These are phyloP conservation scores for Drosophila pseudotalamancana DNA, from an alignment of 2,888 invertebrate species.

Conservation along the genomic window DNA sequence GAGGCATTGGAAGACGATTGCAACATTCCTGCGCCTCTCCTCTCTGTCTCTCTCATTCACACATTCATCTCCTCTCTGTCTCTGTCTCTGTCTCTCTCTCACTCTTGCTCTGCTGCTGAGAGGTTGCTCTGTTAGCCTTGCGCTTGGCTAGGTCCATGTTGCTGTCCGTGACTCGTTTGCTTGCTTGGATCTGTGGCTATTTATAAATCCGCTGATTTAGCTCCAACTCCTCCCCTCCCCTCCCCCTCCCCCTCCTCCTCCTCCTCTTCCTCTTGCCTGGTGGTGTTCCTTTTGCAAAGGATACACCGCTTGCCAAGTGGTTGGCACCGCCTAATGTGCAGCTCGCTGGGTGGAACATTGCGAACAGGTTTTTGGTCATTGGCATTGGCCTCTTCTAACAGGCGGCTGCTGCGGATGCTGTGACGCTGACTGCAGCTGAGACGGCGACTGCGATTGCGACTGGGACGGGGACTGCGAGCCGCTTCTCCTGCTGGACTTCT, in stretches of 20 bases:
- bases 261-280: neutral
- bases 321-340: constrained; percentile 56
- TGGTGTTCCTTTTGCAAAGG: constrained; percentile 32
- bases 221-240: constrained; percentile 9
- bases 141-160: constrained; percentile 40
- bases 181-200: constrained; percentile 63
- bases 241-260: neutral
- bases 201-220: constrained; percentile 53
- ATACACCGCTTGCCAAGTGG: constrained; percentile 41
- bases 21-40: constrained; percentile 56
- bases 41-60: constrained; percentile 1
- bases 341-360: constrained; percentile 67
- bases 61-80: constrained; percentile 9
- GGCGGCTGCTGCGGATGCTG: constrained; percentile 20
- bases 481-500: constrained; percentile 36
- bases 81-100: constrained; percentile 7
- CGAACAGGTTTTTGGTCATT: constrained; percentile 48
- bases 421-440: neutral
- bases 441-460: constrained; percentile 6
- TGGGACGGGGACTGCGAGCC: too few species aligned
- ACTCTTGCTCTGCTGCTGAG: neutral
- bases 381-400: constrained; percentile 46
- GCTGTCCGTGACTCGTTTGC: constrained; percentile 74
- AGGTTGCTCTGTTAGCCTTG: constrained; percentile 47
- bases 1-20: constrained; percentile 65